These are phyloP conservation scores for Micropterix aruncella DNA, from an alignment of 2,888 invertebrate genomes.

Conservation along the genomic window DNA sequence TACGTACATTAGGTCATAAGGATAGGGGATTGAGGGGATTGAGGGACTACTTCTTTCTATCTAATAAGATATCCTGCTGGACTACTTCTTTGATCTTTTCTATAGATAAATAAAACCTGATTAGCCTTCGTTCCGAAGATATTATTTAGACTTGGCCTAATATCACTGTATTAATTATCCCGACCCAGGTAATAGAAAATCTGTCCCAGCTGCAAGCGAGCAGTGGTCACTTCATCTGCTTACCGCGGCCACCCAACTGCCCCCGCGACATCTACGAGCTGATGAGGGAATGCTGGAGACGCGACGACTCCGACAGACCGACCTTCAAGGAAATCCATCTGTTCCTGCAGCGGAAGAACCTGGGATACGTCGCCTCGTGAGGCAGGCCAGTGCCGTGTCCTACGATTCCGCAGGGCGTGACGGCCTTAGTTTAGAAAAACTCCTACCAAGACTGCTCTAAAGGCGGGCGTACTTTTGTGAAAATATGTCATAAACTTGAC, in stretches of 20 bases:
- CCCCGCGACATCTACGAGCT: constrained; percentile 75
- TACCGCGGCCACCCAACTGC: constrained; percentile 53
- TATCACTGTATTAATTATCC: background rate
- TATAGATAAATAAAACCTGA: background rate
- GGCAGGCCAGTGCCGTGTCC: constrained; percentile 2
- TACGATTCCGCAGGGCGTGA: constrained; percentile 37
- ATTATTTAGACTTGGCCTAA: no score
- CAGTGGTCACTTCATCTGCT: constrained; percentile 42
- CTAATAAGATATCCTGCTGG: background rate
- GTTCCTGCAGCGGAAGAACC: constrained; percentile 61
- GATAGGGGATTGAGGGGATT: background rate
- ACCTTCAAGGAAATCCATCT: constrained; percentile 70
- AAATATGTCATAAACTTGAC: no score
- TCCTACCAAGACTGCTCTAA: no score
- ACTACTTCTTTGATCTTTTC: background rate
- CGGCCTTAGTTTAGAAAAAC: background rate
- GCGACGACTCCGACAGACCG: constrained; percentile 60
- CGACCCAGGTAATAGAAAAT: constrained; percentile 57
- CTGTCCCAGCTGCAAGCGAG: constrained; percentile 54
- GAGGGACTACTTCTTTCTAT: background rate
- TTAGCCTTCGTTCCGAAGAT: no score
- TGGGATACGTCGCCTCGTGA: constrained; percentile 20
- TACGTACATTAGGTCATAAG: no score
- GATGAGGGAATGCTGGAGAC: constrained; percentile 76
- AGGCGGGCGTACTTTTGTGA: no score